Percentiles rank a stretch among this genome's conserved stretches.
phyloP scores from a whole-genome alignment of 92 coral and sea anemone species.

The Actinostola sp. region DNA sequence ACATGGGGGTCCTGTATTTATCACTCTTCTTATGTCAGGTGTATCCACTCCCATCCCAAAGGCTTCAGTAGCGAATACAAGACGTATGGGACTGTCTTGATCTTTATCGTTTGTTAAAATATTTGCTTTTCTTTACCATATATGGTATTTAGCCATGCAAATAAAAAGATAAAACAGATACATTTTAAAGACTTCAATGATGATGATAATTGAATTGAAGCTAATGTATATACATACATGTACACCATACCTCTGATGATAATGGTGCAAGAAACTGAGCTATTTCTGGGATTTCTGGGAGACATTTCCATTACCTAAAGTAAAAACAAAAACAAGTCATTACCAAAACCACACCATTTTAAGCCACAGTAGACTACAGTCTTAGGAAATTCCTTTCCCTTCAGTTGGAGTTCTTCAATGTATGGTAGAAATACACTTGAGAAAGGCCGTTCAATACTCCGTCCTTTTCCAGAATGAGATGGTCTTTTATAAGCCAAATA shows the following conservation, averaged over 20 bases:
- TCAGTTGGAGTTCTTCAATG: not conserved
- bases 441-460: not conserved
- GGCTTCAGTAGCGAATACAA: slow-evolving; percentile 7
- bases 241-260: not conserved
- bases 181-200: no score
- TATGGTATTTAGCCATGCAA: no score
- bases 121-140: not conserved
- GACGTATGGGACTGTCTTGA: not conserved
- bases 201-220: no score
- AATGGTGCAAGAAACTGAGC: slow-evolving; percentile 6
- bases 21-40: not conserved
- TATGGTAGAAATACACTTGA: not conserved
- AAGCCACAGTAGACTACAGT: slow-evolving; percentile 1
- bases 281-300: not conserved
- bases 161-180: no score
- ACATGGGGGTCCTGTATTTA: not conserved
- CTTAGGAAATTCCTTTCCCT: not conserved
- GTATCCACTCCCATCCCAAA: slow-evolving; percentile 7
- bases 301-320: not conserved
- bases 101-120: not conserved
- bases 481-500: not conserved
- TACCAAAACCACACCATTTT: not conserved
- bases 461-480: not conserved
- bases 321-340: not conserved
- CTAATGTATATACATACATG: no score